These are phyloP conservation scores for Drosophila ustulata DNA, from an alignment of 2,888 invertebrate genomes.

Conservation along the genomic window DNA sequence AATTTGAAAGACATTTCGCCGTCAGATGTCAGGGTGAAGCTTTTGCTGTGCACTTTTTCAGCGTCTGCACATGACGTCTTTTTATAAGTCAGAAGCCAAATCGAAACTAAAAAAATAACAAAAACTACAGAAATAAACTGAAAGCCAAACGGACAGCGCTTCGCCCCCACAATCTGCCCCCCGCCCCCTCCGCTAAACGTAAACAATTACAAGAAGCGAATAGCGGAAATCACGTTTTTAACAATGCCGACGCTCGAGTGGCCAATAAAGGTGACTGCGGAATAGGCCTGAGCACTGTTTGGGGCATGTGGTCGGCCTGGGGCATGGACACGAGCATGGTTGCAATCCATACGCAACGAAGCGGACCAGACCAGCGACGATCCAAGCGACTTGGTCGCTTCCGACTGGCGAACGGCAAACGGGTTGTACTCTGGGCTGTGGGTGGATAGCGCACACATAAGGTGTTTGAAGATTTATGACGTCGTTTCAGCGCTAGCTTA, in stretches of 20 bases:
- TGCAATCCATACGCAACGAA: slow-evolving; percentile 6
- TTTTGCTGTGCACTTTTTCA: slow-evolving; percentile 38
- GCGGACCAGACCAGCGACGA: slow-evolving; percentile 18
- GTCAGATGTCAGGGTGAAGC: slow-evolving; percentile 33
- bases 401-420: slow-evolving; percentile 48
- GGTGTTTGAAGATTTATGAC: slow-evolving; percentile 74
- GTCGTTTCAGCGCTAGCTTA: slow-evolving; percentile 57
- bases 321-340: background rate
- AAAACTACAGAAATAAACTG: background rate
- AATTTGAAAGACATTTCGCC: slow-evolving; percentile 35
- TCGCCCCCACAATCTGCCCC: background rate
- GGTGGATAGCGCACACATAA: slow-evolving; percentile 44
- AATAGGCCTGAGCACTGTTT: slow-evolving; percentile 10
- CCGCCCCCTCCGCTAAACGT: slow-evolving; percentile 11
- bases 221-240: slow-evolving; percentile 78
- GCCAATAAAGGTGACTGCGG: slow-evolving; percentile 52
- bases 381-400: slow-evolving; percentile 37
- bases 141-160: slow-evolving; percentile 29
- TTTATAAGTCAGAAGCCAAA: slow-evolving; percentile 50
- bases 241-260: slow-evolving; percentile 56
- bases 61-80: slow-evolving; percentile 37
- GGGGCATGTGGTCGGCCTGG: background rate
- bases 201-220: slow-evolving; percentile 64
- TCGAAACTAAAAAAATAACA: slow-evolving; percentile 23
- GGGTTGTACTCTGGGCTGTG: slow-evolving; percentile 31